phyloP scores from a whole-genome alignment of 2,888 invertebrate genomes.

The Bombyx huttoni region DNA sequence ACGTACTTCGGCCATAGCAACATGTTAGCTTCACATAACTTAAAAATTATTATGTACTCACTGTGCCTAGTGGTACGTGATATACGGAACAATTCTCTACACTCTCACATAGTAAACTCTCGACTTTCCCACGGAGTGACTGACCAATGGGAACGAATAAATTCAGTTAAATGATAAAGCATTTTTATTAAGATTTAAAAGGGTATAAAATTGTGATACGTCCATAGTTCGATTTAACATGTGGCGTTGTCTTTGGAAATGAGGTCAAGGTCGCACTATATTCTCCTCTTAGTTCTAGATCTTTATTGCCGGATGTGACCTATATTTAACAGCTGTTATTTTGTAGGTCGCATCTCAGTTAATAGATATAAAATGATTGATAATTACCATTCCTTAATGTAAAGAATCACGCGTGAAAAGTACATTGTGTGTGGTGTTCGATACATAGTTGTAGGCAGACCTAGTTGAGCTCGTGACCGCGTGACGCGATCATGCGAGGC shows the following conservation, averaged over 20 bases:
- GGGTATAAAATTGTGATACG: constrained; percentile 14
- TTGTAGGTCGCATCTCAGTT: neutral
- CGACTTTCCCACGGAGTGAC: constrained; percentile 44
- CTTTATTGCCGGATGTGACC: constrained; percentile 5
- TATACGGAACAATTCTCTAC: constrained; percentile 6
- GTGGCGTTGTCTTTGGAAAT: constrained; percentile 7
- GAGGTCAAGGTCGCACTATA: constrained; percentile 25
- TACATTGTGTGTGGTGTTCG: too few species aligned
- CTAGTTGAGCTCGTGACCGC: constrained; percentile 13
- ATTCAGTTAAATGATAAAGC: constrained; percentile 33
- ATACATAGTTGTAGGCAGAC: too few species aligned
- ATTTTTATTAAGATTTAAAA: constrained; percentile 25
- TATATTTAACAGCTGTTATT: constrained; percentile 1
- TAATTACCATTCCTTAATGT: neutral
- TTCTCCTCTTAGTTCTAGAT: constrained; percentile 2
- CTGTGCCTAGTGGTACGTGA: constrained; percentile 42
- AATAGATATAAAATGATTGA: neutral
- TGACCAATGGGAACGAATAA: constrained; percentile 26
- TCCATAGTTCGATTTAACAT: constrained; percentile 12
- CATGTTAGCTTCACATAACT: constrained; percentile 62
- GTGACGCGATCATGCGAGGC: constrained; percentile 46
- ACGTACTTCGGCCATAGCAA: constrained; percentile 55
- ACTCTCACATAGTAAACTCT: constrained; percentile 19
- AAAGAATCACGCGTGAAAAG: too few species aligned
- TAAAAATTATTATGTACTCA: constrained; percentile 38